phyloP scores from a whole-genome alignment of 2,888 invertebrate genomes.

The Nemotelus nigrinus region DNA sequence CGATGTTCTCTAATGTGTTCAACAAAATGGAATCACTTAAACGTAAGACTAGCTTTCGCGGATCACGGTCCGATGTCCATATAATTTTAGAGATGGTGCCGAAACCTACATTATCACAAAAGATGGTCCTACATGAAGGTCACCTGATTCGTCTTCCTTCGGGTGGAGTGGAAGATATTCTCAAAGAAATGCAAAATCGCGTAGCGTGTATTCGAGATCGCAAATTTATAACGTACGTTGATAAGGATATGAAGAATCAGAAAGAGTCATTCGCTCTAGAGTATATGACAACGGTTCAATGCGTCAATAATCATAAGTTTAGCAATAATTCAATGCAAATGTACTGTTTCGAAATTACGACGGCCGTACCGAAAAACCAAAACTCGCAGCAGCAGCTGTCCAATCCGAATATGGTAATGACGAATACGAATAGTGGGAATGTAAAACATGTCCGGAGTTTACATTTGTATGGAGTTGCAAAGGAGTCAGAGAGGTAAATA shows the following conservation, averaged over 20 bases:
- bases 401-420: constrained; percentile 63
- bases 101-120: constrained; percentile 60
- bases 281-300: constrained; percentile 65
- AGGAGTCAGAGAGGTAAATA: constrained; percentile 61
- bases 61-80: constrained; percentile 57
- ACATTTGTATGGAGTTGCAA: constrained; percentile 64
- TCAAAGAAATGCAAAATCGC: constrained; percentile 79
- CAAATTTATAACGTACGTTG: constrained; percentile 77
- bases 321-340: constrained; percentile 63
- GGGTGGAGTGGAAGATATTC: constrained; percentile 75
- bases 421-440: constrained; percentile 60
- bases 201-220: constrained; percentile 78
- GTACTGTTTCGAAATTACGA: constrained; percentile 64
- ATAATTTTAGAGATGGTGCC: constrained; percentile 63
- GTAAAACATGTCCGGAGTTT: constrained; percentile 60
- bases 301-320: constrained; percentile 65
- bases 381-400: constrained; percentile 42
- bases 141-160: constrained; percentile 63
- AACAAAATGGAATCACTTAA: constrained; percentile 60
- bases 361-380: constrained; percentile 60
- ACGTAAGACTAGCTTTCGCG: constrained; percentile 61
- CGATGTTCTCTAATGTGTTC: constrained; percentile 61
- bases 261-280: constrained; percentile 79
- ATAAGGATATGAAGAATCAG: constrained; percentile 74
- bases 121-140: constrained; percentile 62